Evolutionary conservation across 2,888 invertebrate species (phyloP), one percentile per base, ranked within the genome.

Genomic region (Ceramica pisi): DNA sequence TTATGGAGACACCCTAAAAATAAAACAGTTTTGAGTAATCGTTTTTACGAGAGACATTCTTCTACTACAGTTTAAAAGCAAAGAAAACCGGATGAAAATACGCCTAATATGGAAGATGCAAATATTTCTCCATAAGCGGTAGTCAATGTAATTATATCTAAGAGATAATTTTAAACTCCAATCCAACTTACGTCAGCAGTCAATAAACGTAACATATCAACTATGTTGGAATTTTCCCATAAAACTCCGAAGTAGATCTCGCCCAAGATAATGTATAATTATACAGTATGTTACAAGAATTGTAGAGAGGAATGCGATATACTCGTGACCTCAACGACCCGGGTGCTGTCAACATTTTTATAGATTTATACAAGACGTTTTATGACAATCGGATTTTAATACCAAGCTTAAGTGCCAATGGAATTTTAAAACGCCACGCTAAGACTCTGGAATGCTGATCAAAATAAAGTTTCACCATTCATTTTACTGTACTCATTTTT

Each of bases 271-370:
- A 85, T 74, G 78, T 78, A 86, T 85, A 85, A 85, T 82, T 82
- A 85, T 79, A 83, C 69, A 71, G 71, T 56, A 62, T 80, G 78
- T 75, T 84, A 82, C 81, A 85, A 84, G 82, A 78, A 86, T 85
- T 82, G 80, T 80, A 71, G 81, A 78, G 73, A 75, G 90, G 89
- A 87, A 90, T 89, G 87, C 87, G 83, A 87, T 86, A 81, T 85
- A 85, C 80, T 71, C 74, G 73, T 86, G 88, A 91, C 88, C 90
- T 75, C 81, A 55, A 67, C 77, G 90, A 90, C 90, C 90, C 72
- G 76, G 26, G 69, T 67, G 71, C 82, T 78, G 88, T 84, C 87
- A 86, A 88, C 87, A 88, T 89, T 89, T 91, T 89, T 89, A 89
- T 90, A 87, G 83, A 88, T 88, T 88, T 86, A 86, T 80, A 86